Evolutionary conservation across 1,140 invertebrate genomes (phyloP).

Genomic region (Leguminivora glycinivorella): DNA sequence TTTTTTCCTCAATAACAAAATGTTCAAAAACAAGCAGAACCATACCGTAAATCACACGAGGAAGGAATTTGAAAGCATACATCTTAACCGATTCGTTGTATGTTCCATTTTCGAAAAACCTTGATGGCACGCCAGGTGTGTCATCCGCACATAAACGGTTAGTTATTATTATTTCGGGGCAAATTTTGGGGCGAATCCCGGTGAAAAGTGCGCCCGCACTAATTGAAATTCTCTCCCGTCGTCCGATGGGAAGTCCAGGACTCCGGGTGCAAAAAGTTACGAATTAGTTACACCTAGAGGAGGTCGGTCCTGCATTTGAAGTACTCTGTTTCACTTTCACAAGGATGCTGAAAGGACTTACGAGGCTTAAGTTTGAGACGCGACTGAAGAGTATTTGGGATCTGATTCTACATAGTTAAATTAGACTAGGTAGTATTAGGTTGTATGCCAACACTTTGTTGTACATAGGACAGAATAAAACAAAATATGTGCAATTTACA

Average conservation of each 20-base stretch:
- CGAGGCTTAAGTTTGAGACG: background rate
- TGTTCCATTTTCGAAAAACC: too few species aligned
- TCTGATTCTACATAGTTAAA: too few species aligned
- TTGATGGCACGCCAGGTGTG: too few species aligned
- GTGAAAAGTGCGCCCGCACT: conserved; percentile 9
- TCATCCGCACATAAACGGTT: too few species aligned
- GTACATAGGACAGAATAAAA: too few species aligned
- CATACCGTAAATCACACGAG: background rate
- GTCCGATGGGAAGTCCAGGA: background rate
- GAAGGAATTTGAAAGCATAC: conserved; percentile 4
- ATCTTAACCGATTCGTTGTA: too few species aligned
- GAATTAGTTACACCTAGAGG: background rate
- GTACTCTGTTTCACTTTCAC: background rate
- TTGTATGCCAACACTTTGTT: too few species aligned
- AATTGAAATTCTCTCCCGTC: conserved; percentile 23
- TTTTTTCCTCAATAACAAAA: conserved; percentile 16
- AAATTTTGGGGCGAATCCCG: background rate
- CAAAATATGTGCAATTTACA: too few species aligned
- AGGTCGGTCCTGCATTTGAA: background rate
- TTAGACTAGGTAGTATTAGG: too few species aligned
- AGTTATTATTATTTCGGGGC: background rate
- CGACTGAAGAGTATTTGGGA: too few species aligned
- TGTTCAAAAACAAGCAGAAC: conserved; percentile 19
- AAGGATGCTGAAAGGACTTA: background rate
- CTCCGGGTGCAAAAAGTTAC: background rate